phyloP scores from a whole-genome alignment of 2,113 vertebrate species.

The Pogonocichla stellata region DNA sequence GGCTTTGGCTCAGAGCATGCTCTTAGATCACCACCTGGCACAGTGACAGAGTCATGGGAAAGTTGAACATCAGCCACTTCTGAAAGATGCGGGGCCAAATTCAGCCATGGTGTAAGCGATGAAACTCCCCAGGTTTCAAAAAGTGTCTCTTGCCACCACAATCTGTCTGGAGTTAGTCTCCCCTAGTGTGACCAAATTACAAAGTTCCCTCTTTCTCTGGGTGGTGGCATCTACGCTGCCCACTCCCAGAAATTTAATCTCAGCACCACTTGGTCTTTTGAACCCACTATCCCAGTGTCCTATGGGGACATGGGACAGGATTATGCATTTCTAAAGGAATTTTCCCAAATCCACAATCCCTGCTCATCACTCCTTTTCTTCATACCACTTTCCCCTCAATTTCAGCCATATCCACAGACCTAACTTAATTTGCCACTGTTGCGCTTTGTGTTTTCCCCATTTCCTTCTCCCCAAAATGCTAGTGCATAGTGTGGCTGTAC shows the following conservation, averaged over 20 bases:
- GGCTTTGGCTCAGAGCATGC: constrained; percentile 26
- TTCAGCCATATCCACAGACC: not conserved
- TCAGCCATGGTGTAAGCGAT: not conserved
- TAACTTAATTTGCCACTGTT: not conserved
- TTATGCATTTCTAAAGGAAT: not conserved
- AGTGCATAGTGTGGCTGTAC: not conserved
- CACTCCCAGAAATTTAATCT: not conserved
- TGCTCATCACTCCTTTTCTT: not conserved
- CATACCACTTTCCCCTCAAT: not conserved
- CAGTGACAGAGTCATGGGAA: constrained; percentile 66
- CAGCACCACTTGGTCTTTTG: not conserved
- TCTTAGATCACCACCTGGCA: constrained; percentile 66
- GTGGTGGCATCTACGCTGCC: not conserved
- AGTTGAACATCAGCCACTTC: constrained; percentile 61
- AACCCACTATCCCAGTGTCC: not conserved
- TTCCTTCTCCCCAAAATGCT: not conserved
- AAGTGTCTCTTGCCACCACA: not conserved
- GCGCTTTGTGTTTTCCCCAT: not conserved
- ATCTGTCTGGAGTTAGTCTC: not conserved
- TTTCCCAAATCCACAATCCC: not conserved
- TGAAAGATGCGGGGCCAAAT: constrained; percentile 50
- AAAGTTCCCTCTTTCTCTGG: not conserved
- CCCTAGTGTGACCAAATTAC: not conserved
- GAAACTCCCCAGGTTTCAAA: constrained; percentile 22
- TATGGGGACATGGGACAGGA: not conserved